These are phyloP conservation scores for Axinella damicornis DNA, from an alignment of 37 sponge, comb jelly and placozoan species.

Conservation along the genomic window DNA sequence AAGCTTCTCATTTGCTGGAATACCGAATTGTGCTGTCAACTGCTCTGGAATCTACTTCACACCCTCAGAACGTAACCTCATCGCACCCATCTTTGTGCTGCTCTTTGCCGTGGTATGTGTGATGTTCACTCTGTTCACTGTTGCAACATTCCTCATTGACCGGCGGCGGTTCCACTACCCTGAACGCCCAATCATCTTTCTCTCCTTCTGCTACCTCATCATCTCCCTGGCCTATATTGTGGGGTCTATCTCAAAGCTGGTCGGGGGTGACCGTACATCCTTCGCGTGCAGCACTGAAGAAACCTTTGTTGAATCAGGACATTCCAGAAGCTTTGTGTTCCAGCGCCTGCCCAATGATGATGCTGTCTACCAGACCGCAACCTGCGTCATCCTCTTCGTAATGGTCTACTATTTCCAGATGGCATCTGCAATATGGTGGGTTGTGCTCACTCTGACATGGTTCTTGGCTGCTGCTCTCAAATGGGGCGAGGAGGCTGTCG, in stretches of 20 bases:
- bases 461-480: conserved; percentile 93
- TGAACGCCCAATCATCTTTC: conserved; percentile 90
- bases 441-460: conserved; percentile 92
- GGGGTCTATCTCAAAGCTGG: conserved; percentile 72
- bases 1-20: conserved; percentile 53
- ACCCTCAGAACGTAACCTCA: conserved; percentile 13
- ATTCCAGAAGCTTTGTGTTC: conserved; percentile 46
- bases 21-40: conserved; percentile 45
- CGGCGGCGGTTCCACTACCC: conserved; percentile 90
- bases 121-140: conserved; percentile 81
- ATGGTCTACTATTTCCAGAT: conserved; percentile 83
- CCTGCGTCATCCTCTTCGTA: conserved; percentile 82
- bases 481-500: conserved; percentile 96
- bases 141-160: conserved; percentile 89
- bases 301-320: background rate
- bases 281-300: conserved; percentile 55
- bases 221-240: conserved; percentile 82
- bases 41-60: conserved; percentile 70
- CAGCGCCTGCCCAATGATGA: conserved; percentile 66
- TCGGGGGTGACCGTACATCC: conserved; percentile 20
- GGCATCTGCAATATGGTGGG: conserved; percentile 90
- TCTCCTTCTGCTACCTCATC: conserved; percentile 84
- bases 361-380: conserved; percentile 49
- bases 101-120: conserved; percentile 77
- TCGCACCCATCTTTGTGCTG: conserved; percentile 73